Evolutionary conservation across 2,888 invertebrate genomes (phyloP), one percentile per base, ranked within the genome.

Genomic region (Chymomyza procnemis): DNA sequence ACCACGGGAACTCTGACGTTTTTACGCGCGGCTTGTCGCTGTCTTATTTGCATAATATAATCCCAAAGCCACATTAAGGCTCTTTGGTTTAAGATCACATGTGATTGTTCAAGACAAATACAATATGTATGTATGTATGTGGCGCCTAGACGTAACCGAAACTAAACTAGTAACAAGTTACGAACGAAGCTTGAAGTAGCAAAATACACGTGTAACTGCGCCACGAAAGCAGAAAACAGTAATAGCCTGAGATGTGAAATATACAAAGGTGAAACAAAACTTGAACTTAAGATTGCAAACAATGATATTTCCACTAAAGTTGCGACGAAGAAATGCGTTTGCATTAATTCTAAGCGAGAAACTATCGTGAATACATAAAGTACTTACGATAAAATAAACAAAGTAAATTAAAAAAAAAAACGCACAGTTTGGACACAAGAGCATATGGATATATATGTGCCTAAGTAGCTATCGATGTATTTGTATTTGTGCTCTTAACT

Each of bases 41-140:
- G 78, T 80, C 76, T 81, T 58, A 84, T 76, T 63, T 66, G 71
- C 78, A 88, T 80, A 78, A 89, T 79, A 72, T 81, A 88, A 61
- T 89, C 85, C 87, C 88, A 89, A 72, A 89, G 70, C 84, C 87
- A 88, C 89, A 89, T 89, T 63, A 74, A 58, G 66, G 46, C 16
- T 46, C 1, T 41, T 57, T 57, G 57, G 19, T 2, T 16, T 6
- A 50, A 50, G 50, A 50, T 50, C 50, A 18, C 22, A 22, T 18
- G 14, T 14, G 41, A 47, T 8, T 47, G 47, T 16, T 59, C 8
- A 18, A 16, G 41, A 14, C 52, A 52, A 52, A 54, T 14, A 12
- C 21, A 9, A 26, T 4, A 56, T 56, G n/a, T n/a, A n/a, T n/a
- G n/a, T n/a, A n/a, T n/a, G n/a, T n/a, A n/a, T n/a, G n/a, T 26